Base-by-base conservation (phyloP, 2,113 vertebrate genomes). In the Procavia capensis region DNA sequence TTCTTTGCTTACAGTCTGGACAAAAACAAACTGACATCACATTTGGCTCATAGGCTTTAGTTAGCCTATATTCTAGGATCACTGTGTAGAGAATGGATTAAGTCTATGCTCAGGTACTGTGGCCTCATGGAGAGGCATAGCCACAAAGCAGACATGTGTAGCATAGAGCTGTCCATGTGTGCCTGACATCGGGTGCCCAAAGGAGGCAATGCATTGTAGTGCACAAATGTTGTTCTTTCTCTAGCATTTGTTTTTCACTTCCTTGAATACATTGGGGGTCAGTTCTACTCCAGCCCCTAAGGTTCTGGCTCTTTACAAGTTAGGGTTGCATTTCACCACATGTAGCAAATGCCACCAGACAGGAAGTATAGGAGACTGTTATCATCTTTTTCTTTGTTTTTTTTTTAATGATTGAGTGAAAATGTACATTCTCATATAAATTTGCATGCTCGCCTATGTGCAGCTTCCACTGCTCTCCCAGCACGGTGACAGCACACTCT, bases 101-200 rank as follows among this genome's bases (percentile, higher is more conserved):
- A 4, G 9, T 76, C 19, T 64, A 5, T 41, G 63, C 19, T 29
- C n/a, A 45, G 27, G n/a, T 50, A 8, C 61, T 27, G 19, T 16
- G 5, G 17, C 16, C 3, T 1, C 5, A 27, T 25, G 13, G 19
- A 45, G 6, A 9, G 13, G 20, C 17, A 10, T 29, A 5, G 9
- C 5, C 17, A 54, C 5, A 1, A 4, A 66, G 11, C 57, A 17
- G 45, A 36, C 34, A n/a, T 16, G 34, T 9, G 0, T 5, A 29
- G 9, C 64, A 31, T 0, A n/a, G 39, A 63, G 2, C 43, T 75
- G 2, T 19, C 6, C 63, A 0, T 74, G 3, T 9, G 68, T 9
- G n/a, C 11, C 7, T 43, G 14, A 36, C 16, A 27, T 24, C 1
- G 0, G 3, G 10, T 66, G 5, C 31, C 61, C 57, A 54, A 61